A percentile compares a stretch with the other conserved stretches of the same genome.
Evolutionary conservation across 2,888 invertebrate genomes (phyloP).

Genomic region (Minunthozetes semirufus): DNA sequence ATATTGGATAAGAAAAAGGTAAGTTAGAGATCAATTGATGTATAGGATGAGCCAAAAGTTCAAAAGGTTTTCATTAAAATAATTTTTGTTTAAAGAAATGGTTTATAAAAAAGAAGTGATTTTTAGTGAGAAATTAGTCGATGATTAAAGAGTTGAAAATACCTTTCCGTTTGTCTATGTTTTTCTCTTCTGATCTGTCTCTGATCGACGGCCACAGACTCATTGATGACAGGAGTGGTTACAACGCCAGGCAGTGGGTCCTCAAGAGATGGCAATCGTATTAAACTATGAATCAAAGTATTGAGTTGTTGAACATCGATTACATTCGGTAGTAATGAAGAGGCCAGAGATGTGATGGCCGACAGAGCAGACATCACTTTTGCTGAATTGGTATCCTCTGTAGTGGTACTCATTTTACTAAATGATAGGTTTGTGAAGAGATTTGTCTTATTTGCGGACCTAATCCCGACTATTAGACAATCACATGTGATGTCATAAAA

Average conservation of each 20-base stretch:
- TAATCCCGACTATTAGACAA: background rate
- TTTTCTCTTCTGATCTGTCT: background rate
- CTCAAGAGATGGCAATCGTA: background rate
- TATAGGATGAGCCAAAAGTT: too few species aligned
- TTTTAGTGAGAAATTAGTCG: background rate
- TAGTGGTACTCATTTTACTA: background rate
- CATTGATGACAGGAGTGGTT: background rate
- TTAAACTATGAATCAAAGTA: background rate
- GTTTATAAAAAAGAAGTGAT: too few species aligned
- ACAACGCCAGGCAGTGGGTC: background rate
- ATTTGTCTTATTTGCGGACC: background rate
- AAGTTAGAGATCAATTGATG: too few species aligned
- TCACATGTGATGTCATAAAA: background rate
- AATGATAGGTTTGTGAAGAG: background rate
- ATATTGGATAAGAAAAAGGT: too few species aligned
- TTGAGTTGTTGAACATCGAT: background rate
- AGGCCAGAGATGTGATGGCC: background rate
- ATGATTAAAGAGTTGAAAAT: background rate
- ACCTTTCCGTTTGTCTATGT: background rate
- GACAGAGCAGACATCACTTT: background rate
- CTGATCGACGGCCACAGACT: background rate
- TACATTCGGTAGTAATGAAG: background rate
- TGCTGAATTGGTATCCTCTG: background rate
- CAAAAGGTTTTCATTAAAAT: too few species aligned
- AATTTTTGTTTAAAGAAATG: too few species aligned